Percentiles rank a stretch among this genome's conserved stretches.
Conservation (phyloP, 2,888 invertebrate species). For the Plagiodera versicolora region DNA sequence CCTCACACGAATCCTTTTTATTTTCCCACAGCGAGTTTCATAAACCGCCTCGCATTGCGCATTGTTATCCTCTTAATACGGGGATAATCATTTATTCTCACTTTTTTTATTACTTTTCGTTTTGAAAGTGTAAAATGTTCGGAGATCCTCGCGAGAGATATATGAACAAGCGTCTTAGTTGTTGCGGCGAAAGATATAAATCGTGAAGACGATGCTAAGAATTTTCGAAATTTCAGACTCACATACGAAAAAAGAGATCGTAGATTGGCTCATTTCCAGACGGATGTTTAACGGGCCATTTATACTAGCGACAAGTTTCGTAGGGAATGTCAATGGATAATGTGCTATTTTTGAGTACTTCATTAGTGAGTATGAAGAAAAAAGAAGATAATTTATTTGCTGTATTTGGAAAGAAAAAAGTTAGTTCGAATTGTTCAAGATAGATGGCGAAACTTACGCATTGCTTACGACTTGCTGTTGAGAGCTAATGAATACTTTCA, state of each 20-base stretch:
- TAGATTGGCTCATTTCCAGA: slow-evolving; percentile 23
- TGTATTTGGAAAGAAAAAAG: no score
- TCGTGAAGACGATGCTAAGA: slow-evolving; percentile 20
- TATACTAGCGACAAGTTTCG: slow-evolving; percentile 13
- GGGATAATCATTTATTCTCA: slow-evolving; percentile 9
- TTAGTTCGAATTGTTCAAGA: no score
- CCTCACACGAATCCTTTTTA: no score
- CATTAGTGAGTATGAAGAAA: neutral
- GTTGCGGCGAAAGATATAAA: slow-evolving; percentile 18
- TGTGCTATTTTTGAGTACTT: slow-evolving; percentile 20
- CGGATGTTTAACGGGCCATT: slow-evolving; percentile 21
- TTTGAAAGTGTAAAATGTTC: slow-evolving; percentile 7
- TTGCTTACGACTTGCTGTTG: no score
- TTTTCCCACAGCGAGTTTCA: slow-evolving; percentile 5
- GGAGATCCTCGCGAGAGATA: slow-evolving; percentile 9
- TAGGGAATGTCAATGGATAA: slow-evolving; percentile 24
- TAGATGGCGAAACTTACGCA: no score
- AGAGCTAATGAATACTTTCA: no score
- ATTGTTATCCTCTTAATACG: slow-evolving; percentile 12
- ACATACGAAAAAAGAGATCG: slow-evolving; percentile 15
- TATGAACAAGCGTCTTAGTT: slow-evolving; percentile 22
- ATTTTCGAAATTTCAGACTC: slow-evolving; percentile 21
- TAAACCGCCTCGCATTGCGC: neutral
- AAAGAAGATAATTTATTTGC: no score
- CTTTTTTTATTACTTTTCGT: slow-evolving; percentile 5